phyloP scores from a whole-genome alignment of 2,113 vertebrate species.

The Coreoperca whiteheadi region DNA sequence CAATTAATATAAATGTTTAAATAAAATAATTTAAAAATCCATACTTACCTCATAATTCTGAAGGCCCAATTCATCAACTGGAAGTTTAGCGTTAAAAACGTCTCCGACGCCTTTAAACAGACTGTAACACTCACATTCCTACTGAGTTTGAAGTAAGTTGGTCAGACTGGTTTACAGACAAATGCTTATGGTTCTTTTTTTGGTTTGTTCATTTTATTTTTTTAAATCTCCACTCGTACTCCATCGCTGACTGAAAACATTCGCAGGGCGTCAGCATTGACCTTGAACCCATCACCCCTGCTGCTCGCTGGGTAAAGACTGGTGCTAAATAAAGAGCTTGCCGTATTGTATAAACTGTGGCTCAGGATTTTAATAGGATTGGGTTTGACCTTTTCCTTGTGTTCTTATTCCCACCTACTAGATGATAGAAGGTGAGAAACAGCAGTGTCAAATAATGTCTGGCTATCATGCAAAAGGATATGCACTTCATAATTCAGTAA shows the following conservation, averaged over 20 bases:
- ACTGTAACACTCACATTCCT: neutral
- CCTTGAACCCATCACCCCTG: neutral
- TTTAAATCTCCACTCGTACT: neutral
- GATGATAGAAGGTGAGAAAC: conserved; percentile 15
- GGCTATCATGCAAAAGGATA: conserved; percentile 1
- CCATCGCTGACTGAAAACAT: neutral
- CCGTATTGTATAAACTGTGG: neutral
- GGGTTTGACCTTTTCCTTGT: conserved; percentile 36
- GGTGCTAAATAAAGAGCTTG: conserved; percentile 20
- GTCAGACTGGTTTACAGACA: neutral
- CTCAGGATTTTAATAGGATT: conserved; percentile 21
- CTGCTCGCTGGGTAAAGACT: conserved; percentile 1
- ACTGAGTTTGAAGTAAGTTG: neutral
- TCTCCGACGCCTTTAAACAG: neutral
- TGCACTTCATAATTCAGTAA: neutral
- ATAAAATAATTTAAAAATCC: conserved; percentile 38
- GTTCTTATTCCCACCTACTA: neutral
- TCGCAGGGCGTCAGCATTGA: conserved; percentile 11
- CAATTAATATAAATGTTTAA: conserved; percentile 14
- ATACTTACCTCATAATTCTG: conserved; percentile 72
- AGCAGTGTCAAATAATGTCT: conserved; percentile 7
- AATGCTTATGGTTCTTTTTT: neutral
- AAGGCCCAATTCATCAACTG: conserved; percentile 44
- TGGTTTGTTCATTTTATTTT: neutral
- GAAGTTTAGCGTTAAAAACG: conserved; percentile 38